A percentile compares a stretch with the other conserved stretches of the same genome.
Evolutionary conservation across 2,888 invertebrate genomes (phyloP).

Genomic region (Ormia ochracea): DNA sequence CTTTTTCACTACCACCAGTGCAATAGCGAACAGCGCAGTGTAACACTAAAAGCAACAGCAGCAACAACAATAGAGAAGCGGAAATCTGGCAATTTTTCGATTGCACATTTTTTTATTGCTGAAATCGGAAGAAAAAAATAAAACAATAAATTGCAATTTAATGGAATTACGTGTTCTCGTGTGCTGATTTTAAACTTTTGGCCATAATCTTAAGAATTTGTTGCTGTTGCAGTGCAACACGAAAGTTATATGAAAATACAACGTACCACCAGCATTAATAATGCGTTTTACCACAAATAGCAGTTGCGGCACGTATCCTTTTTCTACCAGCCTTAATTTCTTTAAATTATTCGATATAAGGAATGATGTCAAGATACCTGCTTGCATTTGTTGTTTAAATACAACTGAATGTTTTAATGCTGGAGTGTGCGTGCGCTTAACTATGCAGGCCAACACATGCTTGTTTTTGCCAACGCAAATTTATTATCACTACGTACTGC

Average conservation of each 20-base stretch:
- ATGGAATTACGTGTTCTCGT: constrained; percentile 52
- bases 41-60: neutral
- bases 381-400: neutral
- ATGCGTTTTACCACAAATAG: neutral
- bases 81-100: constrained; percentile 38
- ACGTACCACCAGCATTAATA: neutral
- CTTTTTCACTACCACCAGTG: neutral
- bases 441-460: no score
- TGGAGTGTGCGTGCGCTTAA: neutral
- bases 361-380: neutral
- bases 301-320: neutral
- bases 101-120: neutral
- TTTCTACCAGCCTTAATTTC: neutral
- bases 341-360: neutral
- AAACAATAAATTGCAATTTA: constrained; percentile 30
- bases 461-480: neutral
- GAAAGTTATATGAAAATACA: neutral
- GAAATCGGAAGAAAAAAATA: neutral
- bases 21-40: neutral
- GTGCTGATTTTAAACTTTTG: constrained; percentile 10
- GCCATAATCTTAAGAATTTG: constrained; percentile 16
- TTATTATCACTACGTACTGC: neutral
- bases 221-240: neutral
- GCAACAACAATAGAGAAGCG: constrained; percentile 5
- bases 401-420: neutral